Evolutionary conservation across 2,888 invertebrate species (phyloP).

Genomic region (Tuberolachnus salignus): DNA sequence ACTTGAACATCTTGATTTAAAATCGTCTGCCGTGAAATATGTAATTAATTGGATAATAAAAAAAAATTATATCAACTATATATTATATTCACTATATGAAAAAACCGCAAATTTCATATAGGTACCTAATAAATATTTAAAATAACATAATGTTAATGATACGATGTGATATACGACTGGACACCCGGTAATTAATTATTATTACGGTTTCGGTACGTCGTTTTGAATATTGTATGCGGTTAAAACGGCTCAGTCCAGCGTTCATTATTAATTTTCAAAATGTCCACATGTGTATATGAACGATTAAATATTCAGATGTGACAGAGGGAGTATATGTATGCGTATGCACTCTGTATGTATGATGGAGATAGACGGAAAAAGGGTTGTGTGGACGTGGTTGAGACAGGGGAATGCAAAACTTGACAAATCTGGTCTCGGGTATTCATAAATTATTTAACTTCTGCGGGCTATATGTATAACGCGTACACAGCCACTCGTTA

Average conservation of each 20-base stretch:
- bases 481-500: constrained; percentile 21
- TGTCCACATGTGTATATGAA: constrained; percentile 43
- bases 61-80: background rate
- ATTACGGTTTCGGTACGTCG: constrained; percentile 54
- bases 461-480: background rate
- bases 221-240: constrained; percentile 56
- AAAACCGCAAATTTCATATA: constrained; percentile 38
- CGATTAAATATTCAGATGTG: constrained; percentile 54
- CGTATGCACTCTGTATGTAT: too few relatives aligned
- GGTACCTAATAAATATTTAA: constrained; percentile 47
- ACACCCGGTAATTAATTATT: constrained; percentile 54
- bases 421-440: constrained; percentile 50
- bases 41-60: background rate
- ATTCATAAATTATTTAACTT: constrained; percentile 54
- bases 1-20: background rate
- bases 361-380: constrained; percentile 13
- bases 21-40: background rate
- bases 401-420: constrained; percentile 1
- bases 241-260: constrained; percentile 35
- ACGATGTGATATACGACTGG: constrained; percentile 44
- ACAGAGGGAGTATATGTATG: constrained; percentile 19
- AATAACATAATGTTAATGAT: constrained; percentile 49
- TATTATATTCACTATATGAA: constrained; percentile 23
- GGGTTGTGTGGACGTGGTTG: background rate
- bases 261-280: constrained; percentile 56